Percentiles rank a stretch among this genome's conserved stretches.
Evolutionary conservation across 2,113 vertebrate species (phyloP).

Genomic region (Hippocampus guttulatus): DNA sequence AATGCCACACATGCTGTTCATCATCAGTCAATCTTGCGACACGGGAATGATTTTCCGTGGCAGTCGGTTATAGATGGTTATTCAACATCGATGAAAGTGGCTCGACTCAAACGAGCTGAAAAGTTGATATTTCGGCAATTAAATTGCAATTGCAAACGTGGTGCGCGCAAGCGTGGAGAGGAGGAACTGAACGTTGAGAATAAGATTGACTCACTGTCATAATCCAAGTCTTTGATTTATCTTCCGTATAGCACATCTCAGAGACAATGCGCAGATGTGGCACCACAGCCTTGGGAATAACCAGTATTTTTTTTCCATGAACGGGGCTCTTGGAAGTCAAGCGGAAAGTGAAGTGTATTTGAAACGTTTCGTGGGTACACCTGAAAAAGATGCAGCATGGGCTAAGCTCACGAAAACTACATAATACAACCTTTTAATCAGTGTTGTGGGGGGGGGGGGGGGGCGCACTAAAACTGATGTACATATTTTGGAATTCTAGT

Average conservation of each 20-base stretch:
- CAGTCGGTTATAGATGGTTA: neutral
- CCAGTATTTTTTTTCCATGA: no score
- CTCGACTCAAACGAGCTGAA: neutral
- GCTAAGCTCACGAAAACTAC: no score
- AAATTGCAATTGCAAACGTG: neutral
- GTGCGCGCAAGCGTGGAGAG: constrained; percentile 6
- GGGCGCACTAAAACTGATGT: no score
- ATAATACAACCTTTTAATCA: no score
- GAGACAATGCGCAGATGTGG: neutral
- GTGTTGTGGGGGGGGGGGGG: no score
- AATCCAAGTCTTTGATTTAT: constrained; percentile 11
- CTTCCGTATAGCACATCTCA: neutral
- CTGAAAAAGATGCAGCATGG: no score
- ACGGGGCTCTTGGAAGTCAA: no score
- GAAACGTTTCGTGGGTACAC: no score
- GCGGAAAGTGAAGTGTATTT: no score
- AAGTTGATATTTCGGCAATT: neutral
- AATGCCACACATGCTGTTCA: neutral
- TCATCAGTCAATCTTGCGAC: neutral
- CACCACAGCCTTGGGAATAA: no score
- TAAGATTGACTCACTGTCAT: constrained; percentile 24
- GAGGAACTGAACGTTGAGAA: constrained; percentile 2
- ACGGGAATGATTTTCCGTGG: neutral
- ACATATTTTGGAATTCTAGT: no score
- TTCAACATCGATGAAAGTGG: neutral